Evolutionary conservation across 2,113 vertebrate species (phyloP), one percentile per base, ranked within the genome.

Genomic region (Pyrgilauda ruficollis): DNA sequence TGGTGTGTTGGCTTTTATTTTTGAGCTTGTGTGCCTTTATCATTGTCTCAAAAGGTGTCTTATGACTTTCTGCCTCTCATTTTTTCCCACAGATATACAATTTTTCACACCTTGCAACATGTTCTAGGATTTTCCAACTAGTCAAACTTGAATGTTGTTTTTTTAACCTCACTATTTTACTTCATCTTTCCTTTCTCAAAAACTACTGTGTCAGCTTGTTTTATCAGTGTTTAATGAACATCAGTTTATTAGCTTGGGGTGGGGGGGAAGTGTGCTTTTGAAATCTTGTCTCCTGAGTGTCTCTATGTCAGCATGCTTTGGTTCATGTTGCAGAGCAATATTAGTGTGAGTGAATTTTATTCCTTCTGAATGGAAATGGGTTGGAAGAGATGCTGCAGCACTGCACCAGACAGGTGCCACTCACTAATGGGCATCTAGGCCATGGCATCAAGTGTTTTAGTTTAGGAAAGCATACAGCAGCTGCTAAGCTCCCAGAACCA

Each of bases 281-380:
- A 59, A 87, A 30, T 63, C 35, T 46, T 46, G 12, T 50, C 58
- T 87, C 18, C 39, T 14, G 22, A 1, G 19, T 63, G 26, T 69
- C 39, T 6, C 14, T 21, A 3, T 10, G 89, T 77, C 15, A 49
- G 7, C 10, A 3, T 22, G 16, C 27, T 44, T 55, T 46, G 18
- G 7, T 62, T 77, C 0, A 0, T 2, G 1, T 43, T 67, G 47
- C 53, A 70, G 44, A 59, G 47, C 21, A 55, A 0, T 46, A 24
- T 46, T 27, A 10, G 2, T 47, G 21, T 50, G 47, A 67, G 6
- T 21, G 31, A 30, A 46, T 82, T 67, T 64, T 35, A 37, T 44
- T 87, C 56, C 15, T 78, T 78, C 20, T 43, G 24, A 50, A 33
- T 52, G 24, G 58, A 86, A 83, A 28, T 3, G 23, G 10, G 3